Evolutionary conservation across 1,140 invertebrate species (phyloP), one percentile per base, ranked within the genome.

Genomic region (Linepithema humile): DNA sequence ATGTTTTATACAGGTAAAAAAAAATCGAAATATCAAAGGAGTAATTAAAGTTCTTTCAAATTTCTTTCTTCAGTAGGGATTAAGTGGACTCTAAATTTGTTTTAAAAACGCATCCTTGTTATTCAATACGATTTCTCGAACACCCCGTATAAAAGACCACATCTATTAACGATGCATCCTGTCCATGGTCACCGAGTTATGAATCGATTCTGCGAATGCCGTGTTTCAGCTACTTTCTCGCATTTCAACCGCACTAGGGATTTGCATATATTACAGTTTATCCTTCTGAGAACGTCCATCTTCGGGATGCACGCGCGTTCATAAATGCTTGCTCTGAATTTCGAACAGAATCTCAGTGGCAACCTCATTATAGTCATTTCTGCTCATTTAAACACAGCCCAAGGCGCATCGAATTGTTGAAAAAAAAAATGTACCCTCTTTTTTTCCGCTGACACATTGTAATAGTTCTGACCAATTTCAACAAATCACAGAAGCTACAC

Each of bases 221-320:
- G 87, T 75, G 88, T 90, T 88, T 90, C 82, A 83, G 78, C 89
- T 89, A 89, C 91, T 90, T 90, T 90, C 90, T 88, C 87, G 91
- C 85, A 89, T 92, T 91, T 89, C 85, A 85, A 83, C 90, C 88
- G 87, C 86, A 86, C 70, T 67, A 74, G 89, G 92, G 93, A 94
- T 94, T 94, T 94, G 93, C 94, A 94, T 94, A 94, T 91, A 94
- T 94, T 94, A 94, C 91, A 93, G 93, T 93, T 94, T 94, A 94
- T 94, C 93, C 93, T 94, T 94, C 94, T 90, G 90, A 92, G 93
- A 94, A 94, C 90, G 91, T 93, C 90, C 90, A 88, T 94, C 93
- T 92, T 92, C 90, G 88, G 85, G 91, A 91, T 91, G 88, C 90
- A 77, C 87, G 78, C 64, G 88, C 90, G 87, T 91, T 93, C 91